Percentiles rank a stretch among this genome's conserved stretches.
phyloP scores from a whole-genome alignment of 2,797 vertebrate genomes.

The Octomys mimax region DNA sequence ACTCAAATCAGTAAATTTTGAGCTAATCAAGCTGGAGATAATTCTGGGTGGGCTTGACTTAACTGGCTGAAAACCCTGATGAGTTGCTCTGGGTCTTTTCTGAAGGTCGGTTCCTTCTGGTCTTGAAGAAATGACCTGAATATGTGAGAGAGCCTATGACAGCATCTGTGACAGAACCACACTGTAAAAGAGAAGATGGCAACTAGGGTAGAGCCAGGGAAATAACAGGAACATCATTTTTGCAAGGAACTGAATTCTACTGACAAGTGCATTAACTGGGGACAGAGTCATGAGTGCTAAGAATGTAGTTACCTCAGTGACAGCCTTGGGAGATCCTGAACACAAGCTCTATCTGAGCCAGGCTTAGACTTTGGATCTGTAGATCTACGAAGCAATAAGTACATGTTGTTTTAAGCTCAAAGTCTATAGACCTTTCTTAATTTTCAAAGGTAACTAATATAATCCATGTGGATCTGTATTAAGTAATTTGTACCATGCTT shows the following conservation, averaged over 20 bases:
- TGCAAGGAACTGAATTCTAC: background rate
- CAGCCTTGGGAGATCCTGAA: too few relatives aligned
- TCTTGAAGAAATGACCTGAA: background rate
- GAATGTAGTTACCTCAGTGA: background rate
- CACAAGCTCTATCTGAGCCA: too few relatives aligned
- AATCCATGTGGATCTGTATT: background rate
- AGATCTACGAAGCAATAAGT: background rate
- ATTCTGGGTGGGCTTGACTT: background rate
- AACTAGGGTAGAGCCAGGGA: too few relatives aligned
- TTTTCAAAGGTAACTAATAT: background rate
- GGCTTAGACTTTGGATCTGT: background rate
- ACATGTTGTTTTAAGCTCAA: background rate
- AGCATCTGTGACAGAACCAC: rapidly evolving
- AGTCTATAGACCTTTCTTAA: background rate
- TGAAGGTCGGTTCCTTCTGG: background rate
- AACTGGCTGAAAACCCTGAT: background rate
- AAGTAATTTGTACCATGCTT: background rate
- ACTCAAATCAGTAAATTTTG: background rate
- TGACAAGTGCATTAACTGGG: background rate
- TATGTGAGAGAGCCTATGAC: background rate
- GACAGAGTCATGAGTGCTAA: background rate
- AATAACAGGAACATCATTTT: background rate
- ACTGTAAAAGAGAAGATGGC: background rate
- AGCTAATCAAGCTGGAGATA: background rate
- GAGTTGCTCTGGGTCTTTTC: background rate